Evolutionary conservation across 2,888 invertebrate species (phyloP), one percentile per base, ranked within the genome.

Genomic region (Neoaliturus tenellus): DNA sequence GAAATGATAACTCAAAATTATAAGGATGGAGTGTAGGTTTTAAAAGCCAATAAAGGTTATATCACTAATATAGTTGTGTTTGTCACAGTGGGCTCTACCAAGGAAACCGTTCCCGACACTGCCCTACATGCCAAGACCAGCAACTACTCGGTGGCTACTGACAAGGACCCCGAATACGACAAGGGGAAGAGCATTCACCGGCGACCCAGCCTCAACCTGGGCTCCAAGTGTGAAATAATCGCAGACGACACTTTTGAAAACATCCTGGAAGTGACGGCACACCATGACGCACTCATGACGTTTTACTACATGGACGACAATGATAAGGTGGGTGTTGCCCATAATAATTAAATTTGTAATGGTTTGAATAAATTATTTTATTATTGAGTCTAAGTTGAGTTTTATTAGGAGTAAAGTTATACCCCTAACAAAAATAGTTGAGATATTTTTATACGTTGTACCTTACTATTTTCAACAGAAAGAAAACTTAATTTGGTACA

Each of bases 281-380:
- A 96, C 88, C 97, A 98, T 89, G 98, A 98, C 88, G 96, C 98
- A 0, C 92, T 97, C 10, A 96, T 98, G 92, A 96, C 97, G 0
- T 98, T 96, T 91, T 98, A 98, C 91, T 98, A 98, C 90, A 94
- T 96, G 90, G 97, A 98, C 90, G 95, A 95, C 88, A 94, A 96
- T 88, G 96, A 97, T 90, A 95, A 96, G 92, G 95, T 95, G 90
- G 88, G 88, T 51, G 89, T 25, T 35, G 10, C 35, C 10, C 35
- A 10, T 35, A 6, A 6, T n/a, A 55, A 23, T 20, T 55, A 23
- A 17, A 55, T 8, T 8, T 8, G 6, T 20, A 55, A 4, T 55
- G 6, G 55, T 4, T 55, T 8, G n/a, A 8, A 8, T 55, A 55
- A 8, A 55, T 4, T 8, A 55, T 55, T 35, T 35, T 6, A 35